These are phyloP conservation scores for Pandemis heparana DNA, from an alignment of 2,888 invertebrate species.

Conservation along the genomic window DNA sequence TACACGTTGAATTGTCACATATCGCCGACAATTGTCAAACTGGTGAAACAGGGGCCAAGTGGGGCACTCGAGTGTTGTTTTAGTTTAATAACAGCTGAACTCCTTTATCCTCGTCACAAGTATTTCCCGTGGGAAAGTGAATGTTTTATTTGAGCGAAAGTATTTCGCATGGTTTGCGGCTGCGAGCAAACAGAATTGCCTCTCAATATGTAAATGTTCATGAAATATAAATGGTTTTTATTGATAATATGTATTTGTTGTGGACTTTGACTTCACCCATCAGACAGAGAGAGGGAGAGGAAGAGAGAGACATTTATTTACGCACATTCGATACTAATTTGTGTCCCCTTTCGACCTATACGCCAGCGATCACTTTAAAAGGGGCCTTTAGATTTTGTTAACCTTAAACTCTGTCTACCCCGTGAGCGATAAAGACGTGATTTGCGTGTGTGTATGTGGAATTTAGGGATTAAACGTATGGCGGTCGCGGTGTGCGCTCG, in stretches of 20 bases:
- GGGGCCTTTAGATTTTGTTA: neutral
- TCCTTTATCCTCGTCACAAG: neutral
- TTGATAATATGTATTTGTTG: neutral
- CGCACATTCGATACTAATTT: no score
- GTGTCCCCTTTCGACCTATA: no score
- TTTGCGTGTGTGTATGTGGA: neutral
- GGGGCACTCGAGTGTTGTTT: neutral
- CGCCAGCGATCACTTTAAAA: no score
- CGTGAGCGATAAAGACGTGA: no score
- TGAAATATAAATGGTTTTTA: neutral
- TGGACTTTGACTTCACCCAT: no score
- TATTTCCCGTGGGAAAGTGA: neutral
- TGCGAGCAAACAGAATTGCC: neutral
- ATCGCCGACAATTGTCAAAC: no score
- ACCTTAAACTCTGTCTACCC: no score
- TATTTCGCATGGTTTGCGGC: neutral
- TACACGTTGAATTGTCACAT: no score
- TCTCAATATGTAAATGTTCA: neutral
- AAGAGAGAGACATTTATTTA: no score
- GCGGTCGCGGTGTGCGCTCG: neutral
- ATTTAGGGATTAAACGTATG: neutral
- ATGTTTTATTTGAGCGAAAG: no score
- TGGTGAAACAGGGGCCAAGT: no score
- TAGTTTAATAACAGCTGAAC: neutral
- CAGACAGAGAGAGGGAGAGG: no score